phyloP scores from a whole-genome alignment of 2,113 vertebrate genomes.

The Fregetta grallaria region DNA sequence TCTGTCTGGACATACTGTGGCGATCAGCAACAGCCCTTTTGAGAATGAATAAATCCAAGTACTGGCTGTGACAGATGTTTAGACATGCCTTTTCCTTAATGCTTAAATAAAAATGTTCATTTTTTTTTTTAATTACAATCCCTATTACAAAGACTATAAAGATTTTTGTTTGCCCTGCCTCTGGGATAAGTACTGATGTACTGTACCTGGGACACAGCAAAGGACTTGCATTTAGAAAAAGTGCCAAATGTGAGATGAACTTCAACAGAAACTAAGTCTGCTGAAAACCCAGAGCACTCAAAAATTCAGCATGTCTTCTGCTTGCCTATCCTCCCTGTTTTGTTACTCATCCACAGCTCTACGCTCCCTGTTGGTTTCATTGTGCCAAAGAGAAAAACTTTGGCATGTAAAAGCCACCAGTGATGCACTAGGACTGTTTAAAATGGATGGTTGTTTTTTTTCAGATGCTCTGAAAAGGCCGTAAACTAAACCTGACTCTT shows the following conservation, averaged over 20 bases:
- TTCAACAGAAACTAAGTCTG: neutral
- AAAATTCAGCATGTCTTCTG: neutral
- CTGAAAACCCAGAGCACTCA: neutral
- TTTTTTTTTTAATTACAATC: neutral
- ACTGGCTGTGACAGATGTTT: neutral
- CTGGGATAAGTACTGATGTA: neutral
- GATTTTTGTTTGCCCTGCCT: neutral
- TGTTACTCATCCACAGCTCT: neutral
- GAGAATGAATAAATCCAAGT: neutral
- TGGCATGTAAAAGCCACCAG: neutral
- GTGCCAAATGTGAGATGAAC: neutral
- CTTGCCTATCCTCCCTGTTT: neutral
- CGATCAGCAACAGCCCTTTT: neutral
- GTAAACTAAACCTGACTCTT: neutral
- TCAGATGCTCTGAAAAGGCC: neutral
- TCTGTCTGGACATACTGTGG: neutral
- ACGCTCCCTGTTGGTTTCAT: neutral
- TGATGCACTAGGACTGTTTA: neutral
- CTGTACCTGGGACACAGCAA: neutral
- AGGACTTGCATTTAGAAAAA: neutral
- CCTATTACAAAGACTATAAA: neutral
- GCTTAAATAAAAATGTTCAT: neutral
- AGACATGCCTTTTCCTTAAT: neutral
- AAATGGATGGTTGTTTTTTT: neutral
- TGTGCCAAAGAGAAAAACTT: neutral